Evolutionary conservation across 1,140 invertebrate species (phyloP).

Genomic region (Akabosia matsudoensis): DNA sequence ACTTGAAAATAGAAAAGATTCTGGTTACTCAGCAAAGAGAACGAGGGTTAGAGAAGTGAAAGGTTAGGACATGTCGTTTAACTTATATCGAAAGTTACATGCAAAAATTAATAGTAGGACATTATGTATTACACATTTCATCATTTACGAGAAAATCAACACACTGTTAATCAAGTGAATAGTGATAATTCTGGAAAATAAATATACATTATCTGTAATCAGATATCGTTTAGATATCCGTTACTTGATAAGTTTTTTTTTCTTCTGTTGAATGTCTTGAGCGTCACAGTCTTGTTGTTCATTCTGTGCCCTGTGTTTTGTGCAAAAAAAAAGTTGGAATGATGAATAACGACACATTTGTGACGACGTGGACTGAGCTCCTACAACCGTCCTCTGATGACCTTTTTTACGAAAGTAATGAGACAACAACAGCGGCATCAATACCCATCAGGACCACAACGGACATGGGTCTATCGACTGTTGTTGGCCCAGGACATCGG

Average conservation of each 20-base stretch:
- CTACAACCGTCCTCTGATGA: conserved; percentile 34
- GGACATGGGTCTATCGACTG: not conserved
- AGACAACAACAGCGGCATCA: conserved; percentile 31
- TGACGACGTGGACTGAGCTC: conserved; percentile 8
- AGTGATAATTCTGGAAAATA: too few relatives aligned
- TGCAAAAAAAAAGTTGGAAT: not conserved
- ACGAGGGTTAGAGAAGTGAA: not conserved
- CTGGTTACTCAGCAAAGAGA: not conserved
- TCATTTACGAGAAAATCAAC: too few relatives aligned
- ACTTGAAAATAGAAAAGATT: not conserved
- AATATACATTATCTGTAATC: too few relatives aligned
- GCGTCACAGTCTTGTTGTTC: not conserved
- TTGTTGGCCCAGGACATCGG: not conserved
- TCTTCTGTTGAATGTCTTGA: too few relatives aligned
- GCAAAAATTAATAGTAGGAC: not conserved
- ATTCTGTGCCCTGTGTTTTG: not conserved
- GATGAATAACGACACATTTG: conserved; percentile 17
- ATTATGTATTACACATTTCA: not conserved
- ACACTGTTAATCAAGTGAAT: too few relatives aligned
- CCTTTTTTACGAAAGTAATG: conserved; percentile 31
- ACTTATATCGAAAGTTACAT: too few relatives aligned
- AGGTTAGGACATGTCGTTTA: too few relatives aligned
- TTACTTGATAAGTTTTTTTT: too few relatives aligned
- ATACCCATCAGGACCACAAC: conserved; percentile 26
- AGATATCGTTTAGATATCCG: too few relatives aligned